These are phyloP conservation scores for Aspiorhynchus laticeps DNA, from an alignment of 2,113 vertebrate genomes.

Conservation along the genomic window DNA sequence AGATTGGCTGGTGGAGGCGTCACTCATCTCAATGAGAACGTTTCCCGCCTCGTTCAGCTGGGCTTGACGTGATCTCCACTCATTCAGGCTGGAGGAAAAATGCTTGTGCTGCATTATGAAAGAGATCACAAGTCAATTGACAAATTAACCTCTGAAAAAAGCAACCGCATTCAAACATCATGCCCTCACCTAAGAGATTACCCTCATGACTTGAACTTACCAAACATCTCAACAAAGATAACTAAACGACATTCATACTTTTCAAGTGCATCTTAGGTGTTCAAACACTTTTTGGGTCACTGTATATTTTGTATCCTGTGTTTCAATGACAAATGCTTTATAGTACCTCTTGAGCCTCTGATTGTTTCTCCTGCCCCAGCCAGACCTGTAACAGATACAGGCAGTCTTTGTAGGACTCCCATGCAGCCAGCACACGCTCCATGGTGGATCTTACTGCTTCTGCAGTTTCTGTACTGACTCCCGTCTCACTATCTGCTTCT, in stretches of 20 bases:
- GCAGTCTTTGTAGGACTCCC: conserved; percentile 75
- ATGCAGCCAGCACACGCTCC: conserved; percentile 72
- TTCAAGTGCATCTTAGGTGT: neutral
- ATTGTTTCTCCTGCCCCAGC: conserved; percentile 66
- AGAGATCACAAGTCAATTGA: neutral
- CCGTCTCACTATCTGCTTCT: conserved; percentile 67
- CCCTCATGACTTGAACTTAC: neutral
- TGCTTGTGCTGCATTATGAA: conserved; percentile 46
- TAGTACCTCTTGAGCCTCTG: conserved; percentile 48
- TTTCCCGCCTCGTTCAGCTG: conserved; percentile 80
- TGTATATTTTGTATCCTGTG: neutral
- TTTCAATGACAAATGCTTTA: neutral
- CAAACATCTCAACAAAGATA: neutral
- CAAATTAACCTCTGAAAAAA: neutral
- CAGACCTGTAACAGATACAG: conserved; percentile 70
- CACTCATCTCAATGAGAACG: conserved; percentile 78
- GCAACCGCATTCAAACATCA: neutral
- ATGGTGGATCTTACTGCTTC: conserved; percentile 65
- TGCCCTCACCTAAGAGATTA: neutral
- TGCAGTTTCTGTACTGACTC: conserved; percentile 64
- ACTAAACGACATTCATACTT: neutral
- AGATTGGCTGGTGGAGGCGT: conserved; percentile 69
- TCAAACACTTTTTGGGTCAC: neutral
- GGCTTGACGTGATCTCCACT: conserved; percentile 73
- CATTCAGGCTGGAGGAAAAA: conserved; percentile 65